Percentiles rank a stretch among this genome's conserved stretches.
Conservation (phyloP, 2,797 vertebrate species). For the Threskiornis aethiopicus region DNA sequence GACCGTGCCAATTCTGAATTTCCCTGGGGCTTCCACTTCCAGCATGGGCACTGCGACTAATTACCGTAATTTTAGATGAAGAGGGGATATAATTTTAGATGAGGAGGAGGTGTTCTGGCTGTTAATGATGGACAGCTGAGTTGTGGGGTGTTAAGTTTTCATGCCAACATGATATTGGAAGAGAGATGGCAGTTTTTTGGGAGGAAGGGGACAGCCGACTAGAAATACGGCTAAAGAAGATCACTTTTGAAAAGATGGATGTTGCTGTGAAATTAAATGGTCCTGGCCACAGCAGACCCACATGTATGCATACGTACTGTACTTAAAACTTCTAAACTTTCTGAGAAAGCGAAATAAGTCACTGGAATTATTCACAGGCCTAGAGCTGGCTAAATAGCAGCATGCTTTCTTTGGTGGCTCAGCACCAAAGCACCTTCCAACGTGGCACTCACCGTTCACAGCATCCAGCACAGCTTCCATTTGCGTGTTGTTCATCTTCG, state of each 20-base stretch:
- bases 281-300: background rate
- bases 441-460: background rate
- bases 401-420: background rate
- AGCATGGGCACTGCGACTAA: background rate
- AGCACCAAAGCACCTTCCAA: background rate
- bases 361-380: background rate
- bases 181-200: background rate
- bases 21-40: background rate
- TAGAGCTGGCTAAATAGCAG: background rate
- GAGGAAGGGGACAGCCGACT: background rate
- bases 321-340: background rate
- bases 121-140: background rate
- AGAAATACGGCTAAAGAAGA: background rate
- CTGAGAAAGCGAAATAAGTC: background rate
- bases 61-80: background rate
- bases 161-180: background rate
- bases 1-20: background rate
- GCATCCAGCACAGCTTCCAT: background rate
- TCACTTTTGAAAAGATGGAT: background rate
- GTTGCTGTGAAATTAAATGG: background rate
- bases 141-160: background rate
- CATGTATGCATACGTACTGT: accelerated
- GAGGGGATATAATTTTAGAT: background rate
- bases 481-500: background rate
- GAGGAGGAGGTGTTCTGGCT: background rate